Evolutionary conservation across 2,888 invertebrate species (phyloP).

Genomic region (Drosophila flavopinicola): DNA sequence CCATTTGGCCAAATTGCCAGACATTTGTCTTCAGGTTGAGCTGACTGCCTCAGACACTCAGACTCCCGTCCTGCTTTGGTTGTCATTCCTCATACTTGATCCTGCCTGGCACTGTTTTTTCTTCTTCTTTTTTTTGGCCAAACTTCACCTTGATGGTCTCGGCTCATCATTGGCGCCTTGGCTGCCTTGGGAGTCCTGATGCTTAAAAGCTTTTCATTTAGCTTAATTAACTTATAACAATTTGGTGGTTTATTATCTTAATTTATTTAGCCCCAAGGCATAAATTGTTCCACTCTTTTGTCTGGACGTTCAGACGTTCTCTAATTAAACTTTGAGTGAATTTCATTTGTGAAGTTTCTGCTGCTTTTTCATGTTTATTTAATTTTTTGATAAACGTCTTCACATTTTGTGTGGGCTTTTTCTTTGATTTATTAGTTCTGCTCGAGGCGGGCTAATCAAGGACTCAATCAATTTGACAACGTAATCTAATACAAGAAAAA

Average conservation of each 20-base stretch:
- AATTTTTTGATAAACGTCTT: conserved; percentile 25
- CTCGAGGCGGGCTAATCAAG: conserved; percentile 54
- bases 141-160: conserved; percentile 45
- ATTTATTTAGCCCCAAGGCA: conserved; percentile 69
- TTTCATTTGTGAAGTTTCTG: conserved; percentile 37
- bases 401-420: conserved; percentile 7
- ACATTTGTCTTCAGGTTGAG: conserved; percentile 70
- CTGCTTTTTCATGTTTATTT: conserved; percentile 37
- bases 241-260: conserved; percentile 77
- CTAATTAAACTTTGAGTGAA: conserved; percentile 56
- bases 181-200: conserved; percentile 24
- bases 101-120: conserved; percentile 26
- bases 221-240: conserved; percentile 80
- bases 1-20: conserved; percentile 79
- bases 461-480: conserved; percentile 64
- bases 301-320: conserved; percentile 11
- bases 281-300: conserved; percentile 45
- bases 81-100: conserved; percentile 30
- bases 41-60: conserved; percentile 12
- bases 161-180: conserved; percentile 29
- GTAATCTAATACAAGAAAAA: conserved; percentile 38
- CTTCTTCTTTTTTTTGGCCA: conserved; percentile 14
- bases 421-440: conserved; percentile 57
- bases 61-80: conserved; percentile 21
- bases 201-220: conserved; percentile 80